phyloP scores from a whole-genome alignment of 2,888 invertebrate species.

The Elegia similella region DNA sequence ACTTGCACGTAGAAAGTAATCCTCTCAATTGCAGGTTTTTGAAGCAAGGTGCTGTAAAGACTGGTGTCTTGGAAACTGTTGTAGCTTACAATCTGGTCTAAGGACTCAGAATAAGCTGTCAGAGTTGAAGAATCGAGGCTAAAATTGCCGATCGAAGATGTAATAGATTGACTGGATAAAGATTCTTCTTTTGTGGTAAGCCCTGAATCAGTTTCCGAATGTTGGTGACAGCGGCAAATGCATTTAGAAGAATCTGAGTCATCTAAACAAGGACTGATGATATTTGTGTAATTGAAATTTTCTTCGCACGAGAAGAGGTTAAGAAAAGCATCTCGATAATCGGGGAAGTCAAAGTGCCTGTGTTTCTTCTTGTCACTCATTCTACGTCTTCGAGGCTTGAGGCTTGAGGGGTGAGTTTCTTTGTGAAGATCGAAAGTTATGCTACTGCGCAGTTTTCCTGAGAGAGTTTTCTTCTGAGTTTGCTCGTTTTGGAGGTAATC shows the following conservation, averaged over 20 bases:
- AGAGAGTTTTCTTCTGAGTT: slow-evolving; percentile 25
- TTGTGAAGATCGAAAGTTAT: slow-evolving; percentile 41
- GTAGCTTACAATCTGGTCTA: slow-evolving; percentile 66
- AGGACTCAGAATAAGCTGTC: slow-evolving; percentile 68
- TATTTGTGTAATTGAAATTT: slow-evolving; percentile 17
- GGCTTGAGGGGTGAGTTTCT: slow-evolving; percentile 29
- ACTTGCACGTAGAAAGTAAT: slow-evolving; percentile 73
- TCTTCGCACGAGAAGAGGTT: slow-evolving; percentile 49
- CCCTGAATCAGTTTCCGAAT: slow-evolving; percentile 53
- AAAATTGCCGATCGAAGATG: slow-evolving; percentile 72
- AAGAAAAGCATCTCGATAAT: slow-evolving; percentile 61
- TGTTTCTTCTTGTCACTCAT: slow-evolving; percentile 58
- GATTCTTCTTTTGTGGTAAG: slow-evolving; percentile 46
- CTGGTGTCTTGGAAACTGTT: slow-evolving; percentile 67
- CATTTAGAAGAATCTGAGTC: slow-evolving; percentile 27
- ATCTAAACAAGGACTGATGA: slow-evolving; percentile 6
- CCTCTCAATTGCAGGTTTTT: slow-evolving; percentile 66
- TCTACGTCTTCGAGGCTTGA: slow-evolving; percentile 27
- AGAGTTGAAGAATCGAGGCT: slow-evolving; percentile 61
- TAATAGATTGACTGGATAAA: slow-evolving; percentile 52
- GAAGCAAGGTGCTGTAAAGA: slow-evolving; percentile 51
- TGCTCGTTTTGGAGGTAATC: slow-evolving; percentile 41
- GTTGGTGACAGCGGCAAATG: slow-evolving; percentile 51
- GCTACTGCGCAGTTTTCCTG: slow-evolving; percentile 25
- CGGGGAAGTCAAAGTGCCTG: slow-evolving; percentile 67